Evolutionary conservation across 2,113 vertebrate species (phyloP).

Genomic region (Canis aureus): DNA sequence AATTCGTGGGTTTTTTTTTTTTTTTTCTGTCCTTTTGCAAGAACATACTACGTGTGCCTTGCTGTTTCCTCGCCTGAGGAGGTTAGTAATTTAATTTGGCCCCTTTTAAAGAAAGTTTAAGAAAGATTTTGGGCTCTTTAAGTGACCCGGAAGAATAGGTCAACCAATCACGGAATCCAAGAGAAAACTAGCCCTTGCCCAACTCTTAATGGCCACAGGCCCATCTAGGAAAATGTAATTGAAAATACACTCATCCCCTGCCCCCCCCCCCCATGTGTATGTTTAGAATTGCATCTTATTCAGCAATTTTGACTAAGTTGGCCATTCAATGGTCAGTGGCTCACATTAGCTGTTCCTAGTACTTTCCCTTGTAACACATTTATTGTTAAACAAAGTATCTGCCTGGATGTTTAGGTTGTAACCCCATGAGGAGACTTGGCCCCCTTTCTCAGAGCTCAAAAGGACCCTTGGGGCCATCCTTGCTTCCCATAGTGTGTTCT

Average conservation of each 20-base stretch:
- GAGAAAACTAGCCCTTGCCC: neutral
- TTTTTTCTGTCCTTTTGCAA: neutral
- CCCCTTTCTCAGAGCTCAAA: neutral
- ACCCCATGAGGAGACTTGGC: neutral
- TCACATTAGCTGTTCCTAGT: neutral
- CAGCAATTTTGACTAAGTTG: neutral
- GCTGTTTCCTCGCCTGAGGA: neutral
- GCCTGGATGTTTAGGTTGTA: neutral
- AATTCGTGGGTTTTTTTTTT: neutral
- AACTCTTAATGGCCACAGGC: neutral
- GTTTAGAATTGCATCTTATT: neutral
- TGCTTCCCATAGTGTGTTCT: neutral
- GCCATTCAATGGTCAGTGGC: neutral
- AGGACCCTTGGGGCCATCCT: neutral
- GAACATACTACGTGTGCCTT: neutral
- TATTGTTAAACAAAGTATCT: neutral
- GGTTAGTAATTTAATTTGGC: neutral
- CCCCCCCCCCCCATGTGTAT: neutral
- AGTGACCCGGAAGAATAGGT: neutral
- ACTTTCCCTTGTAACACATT: neutral
- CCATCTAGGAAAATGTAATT: neutral
- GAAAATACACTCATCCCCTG: neutral
- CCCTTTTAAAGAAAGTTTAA: neutral
- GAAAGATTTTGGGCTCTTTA: neutral
- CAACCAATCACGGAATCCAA: neutral